A percentile compares a stretch with the other conserved stretches of the same genome.
phyloP scores from a whole-genome alignment of 1,140 invertebrate species.

The Drosophila truncata region DNA sequence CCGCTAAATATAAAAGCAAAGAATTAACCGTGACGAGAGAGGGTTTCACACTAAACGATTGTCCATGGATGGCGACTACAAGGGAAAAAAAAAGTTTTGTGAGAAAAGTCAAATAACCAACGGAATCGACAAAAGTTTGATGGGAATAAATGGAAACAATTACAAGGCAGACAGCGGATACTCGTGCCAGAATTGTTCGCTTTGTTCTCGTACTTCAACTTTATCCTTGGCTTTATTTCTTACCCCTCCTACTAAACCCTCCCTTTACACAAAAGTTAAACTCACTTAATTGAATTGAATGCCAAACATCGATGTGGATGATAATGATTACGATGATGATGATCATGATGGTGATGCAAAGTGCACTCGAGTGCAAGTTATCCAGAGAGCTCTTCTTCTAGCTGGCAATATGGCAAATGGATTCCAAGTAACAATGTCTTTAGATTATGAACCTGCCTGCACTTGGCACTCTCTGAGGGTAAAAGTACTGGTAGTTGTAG shows the following conservation, averaged over 20 bases:
- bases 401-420: conserved; percentile 63
- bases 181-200: conserved; percentile 13
- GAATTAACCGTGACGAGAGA: conserved; percentile 11
- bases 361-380: conserved; percentile 63
- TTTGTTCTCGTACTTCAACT: conserved; percentile 44
- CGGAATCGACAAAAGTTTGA: conserved; percentile 51
- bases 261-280: conserved; percentile 37
- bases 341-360: conserved; percentile 29
- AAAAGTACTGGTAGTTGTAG: neutral
- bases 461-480: conserved; percentile 3
- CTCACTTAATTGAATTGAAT: conserved; percentile 80
- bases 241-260: conserved; percentile 2
- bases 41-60: conserved; percentile 9
- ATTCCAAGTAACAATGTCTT: conserved; percentile 38
- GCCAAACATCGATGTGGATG: conserved; percentile 50
- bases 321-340: neutral
- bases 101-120: conserved; percentile 60
- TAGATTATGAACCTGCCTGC: conserved; percentile 61
- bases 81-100: conserved; percentile 7
- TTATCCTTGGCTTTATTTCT: conserved; percentile 38
- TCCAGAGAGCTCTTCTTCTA: conserved; percentile 8
- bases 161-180: conserved; percentile 44
- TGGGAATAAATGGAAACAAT: conserved; percentile 72
- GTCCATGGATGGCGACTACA: neutral
- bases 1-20: conserved; percentile 28